A percentile compares a stretch with the other conserved stretches of the same genome.
These are phyloP conservation scores for Lycophotia porphyrea DNA, from an alignment of 2,888 invertebrate genomes.

Conservation along the genomic window DNA sequence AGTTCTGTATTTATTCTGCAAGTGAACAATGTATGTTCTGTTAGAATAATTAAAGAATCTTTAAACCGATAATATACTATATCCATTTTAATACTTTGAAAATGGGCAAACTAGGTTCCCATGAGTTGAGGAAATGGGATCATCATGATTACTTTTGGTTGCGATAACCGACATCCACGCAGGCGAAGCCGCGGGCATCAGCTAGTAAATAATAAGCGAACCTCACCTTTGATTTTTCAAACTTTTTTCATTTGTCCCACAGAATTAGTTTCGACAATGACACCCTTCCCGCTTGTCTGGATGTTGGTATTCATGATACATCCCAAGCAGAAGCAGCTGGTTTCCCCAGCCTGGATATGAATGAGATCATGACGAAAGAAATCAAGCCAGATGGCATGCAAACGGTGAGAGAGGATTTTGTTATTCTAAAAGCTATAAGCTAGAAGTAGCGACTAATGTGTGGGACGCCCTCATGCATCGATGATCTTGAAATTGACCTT, in stretches of 20 bases:
- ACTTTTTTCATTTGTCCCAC: not conserved
- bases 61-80: too few relatives aligned
- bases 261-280: constrained; percentile 39
- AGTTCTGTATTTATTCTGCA: too few relatives aligned
- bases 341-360: not conserved
- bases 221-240: too few relatives aligned
- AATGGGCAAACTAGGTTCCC: too few relatives aligned
- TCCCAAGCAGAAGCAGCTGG: constrained; percentile 42
- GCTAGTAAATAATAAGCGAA: too few relatives aligned
- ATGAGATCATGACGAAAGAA: not conserved
- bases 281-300: constrained; percentile 41
- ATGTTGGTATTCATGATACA: constrained; percentile 40
- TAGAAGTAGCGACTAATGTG: not conserved
- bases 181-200: too few relatives aligned
- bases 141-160: too few relatives aligned
- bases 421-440: not conserved
- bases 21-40: too few relatives aligned
- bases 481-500: not conserved
- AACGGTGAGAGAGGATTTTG: constrained; percentile 20
- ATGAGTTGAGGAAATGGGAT: too few relatives aligned
- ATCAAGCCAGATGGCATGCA: not conserved
- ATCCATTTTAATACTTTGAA: too few relatives aligned
- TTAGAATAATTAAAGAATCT: too few relatives aligned
- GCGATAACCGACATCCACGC: too few relatives aligned
- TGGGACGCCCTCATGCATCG: not conserved